Conservation (phyloP, 2,113 vertebrate species). For the Okapia johnstoni region DNA sequence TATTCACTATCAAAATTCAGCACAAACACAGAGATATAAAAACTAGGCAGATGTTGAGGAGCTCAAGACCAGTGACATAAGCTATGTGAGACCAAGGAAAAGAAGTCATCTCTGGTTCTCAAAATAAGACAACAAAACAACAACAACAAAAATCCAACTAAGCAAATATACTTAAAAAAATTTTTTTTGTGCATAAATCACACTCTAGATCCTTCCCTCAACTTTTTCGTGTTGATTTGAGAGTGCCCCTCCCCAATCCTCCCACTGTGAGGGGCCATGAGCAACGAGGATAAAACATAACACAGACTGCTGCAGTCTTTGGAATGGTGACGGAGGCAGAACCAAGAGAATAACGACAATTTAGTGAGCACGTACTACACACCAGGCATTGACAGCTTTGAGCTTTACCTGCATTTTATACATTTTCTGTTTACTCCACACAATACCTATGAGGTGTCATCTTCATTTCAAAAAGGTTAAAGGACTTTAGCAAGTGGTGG, state of each 20-base stretch:
- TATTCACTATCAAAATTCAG: not conserved
- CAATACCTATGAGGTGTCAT: not conserved
- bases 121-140: not conserved
- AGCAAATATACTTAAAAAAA: not conserved
- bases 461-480: not conserved
- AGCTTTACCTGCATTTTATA: not conserved
- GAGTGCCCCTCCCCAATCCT: rapidly evolving
- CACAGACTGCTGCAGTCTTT: not conserved
- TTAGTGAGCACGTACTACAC: not conserved
- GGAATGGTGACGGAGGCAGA: not conserved
- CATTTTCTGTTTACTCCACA: not conserved
- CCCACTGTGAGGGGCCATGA: not conserved
- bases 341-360: not conserved
- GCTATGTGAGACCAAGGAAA: not conserved
- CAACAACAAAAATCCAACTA: not conserved
- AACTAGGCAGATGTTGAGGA: not conserved
- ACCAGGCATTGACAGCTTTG: not conserved
- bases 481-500: not conserved
- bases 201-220: not conserved
- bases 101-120: not conserved
- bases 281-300: not conserved
- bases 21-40: not conserved
- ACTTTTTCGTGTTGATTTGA: not conserved
- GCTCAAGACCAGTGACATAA: not conserved
- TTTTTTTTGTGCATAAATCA: not conserved